These are phyloP conservation scores for Notechis scutatus DNA, from an alignment of 2,113 vertebrate genomes.

Conservation along the genomic window DNA sequence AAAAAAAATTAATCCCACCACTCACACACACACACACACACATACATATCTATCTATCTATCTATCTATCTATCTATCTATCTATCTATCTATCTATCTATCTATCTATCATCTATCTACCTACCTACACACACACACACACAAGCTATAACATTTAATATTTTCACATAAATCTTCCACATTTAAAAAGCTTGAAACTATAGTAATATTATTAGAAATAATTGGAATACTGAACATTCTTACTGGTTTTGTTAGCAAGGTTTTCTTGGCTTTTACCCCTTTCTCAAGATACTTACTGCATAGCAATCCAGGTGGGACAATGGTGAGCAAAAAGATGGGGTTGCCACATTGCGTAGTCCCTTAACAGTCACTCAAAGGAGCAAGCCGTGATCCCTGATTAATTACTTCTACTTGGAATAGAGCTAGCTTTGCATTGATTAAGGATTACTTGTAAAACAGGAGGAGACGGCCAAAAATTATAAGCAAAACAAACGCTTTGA, in stretches of 20 bases:
- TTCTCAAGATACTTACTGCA: not conserved
- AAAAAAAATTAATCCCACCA: too few species aligned
- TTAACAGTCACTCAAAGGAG: not conserved
- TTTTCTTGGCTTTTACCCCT: not conserved
- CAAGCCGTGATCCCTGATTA: not conserved
- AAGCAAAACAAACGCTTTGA: not conserved
- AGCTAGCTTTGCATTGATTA: not conserved
- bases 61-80: too few species aligned
- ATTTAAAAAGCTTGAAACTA: conserved; percentile 80
- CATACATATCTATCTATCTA: too few species aligned
- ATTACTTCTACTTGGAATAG: not conserved
- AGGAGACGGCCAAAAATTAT: conserved; percentile 4
- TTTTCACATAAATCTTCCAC: conserved; percentile 81
- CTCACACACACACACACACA: too few species aligned
- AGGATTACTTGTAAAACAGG: not conserved
- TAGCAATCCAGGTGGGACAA: not conserved
- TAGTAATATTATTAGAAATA: conserved; percentile 77
- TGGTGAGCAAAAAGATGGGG: not conserved
- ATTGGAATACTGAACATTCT: conserved; percentile 77
- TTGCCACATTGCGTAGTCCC: not conserved
- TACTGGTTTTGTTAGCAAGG: conserved; percentile 70
- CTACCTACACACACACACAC: too few species aligned
- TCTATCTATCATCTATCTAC: too few species aligned
- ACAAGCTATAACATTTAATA: conserved; percentile 78
- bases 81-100: too few species aligned